Base-by-base conservation (phyloP, 1,140 invertebrate species). In the Hylyphantes graminicola region DNA sequence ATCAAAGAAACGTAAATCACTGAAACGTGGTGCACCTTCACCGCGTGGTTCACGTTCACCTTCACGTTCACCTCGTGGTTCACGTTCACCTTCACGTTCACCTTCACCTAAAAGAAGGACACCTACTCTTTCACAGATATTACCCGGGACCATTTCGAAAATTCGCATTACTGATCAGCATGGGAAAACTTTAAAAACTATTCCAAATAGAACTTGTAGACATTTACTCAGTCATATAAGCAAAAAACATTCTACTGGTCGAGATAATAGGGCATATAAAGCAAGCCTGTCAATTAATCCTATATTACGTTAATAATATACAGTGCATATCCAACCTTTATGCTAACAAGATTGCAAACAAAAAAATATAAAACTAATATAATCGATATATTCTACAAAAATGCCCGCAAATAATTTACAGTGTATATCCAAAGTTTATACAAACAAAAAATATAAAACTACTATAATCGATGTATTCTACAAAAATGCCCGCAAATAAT, bases 131-230 rank as follows among this genome's bases (percentile, higher is more conserved):
- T 6, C 17, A 64, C 17, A n/a, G 11, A 6, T 64, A 13, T 7
- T 0, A 8, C 7, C 17, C 11, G 35, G n/a, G 35, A 10, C 12
- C 6, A 67, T 35, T 10, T 48, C 50, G n/a, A 67, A 67, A 67
- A 0, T 67, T 48, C 35, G 15, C 6, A 35, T 10, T 15, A 21
- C 6, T 67, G 1, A 5, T 12, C n/a, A 3, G 50, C 8, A 6
- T 21, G 19, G 35, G 13, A 19, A 19, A 11, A 35, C 3, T 12
- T 9, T 48, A 12, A 21, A 67, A 48, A 67, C 10, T 48, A 72
- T 72, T 53, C 68, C 48, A 54, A 72, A 72, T 72, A n/a, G 68
- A 21, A 51, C 54, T n/a, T 72, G 68, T 17, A 72, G 68, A 72
- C 68, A 72, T 72, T n/a, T 72, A 17, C 48, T 72, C 2, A 72